Evolutionary conservation across 1,140 invertebrate genomes (phyloP), one percentile per base, ranked within the genome.

Genomic region (Zaprionus davidi): DNA sequence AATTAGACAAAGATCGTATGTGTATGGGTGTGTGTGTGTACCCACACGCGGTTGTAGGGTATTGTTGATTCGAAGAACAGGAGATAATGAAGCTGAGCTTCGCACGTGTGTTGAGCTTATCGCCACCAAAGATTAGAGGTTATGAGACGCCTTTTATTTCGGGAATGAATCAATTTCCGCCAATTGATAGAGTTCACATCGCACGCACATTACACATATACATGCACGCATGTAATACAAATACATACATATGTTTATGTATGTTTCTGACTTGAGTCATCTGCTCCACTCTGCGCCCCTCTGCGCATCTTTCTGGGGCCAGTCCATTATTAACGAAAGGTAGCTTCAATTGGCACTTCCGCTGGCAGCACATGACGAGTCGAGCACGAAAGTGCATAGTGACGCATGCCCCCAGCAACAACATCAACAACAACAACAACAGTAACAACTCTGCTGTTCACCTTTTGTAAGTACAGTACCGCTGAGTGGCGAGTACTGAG

Each of bases 321-420:
- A 51, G 79, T 34, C 55, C 62, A 77, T 80, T 88, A 87, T 87
- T 90, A 90, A 75, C 72, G 38, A 70, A 87, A 87, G 84, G 84
- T 87, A 87, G 84, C 85, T 81, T 88, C 84, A 87, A 87, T 87
- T 87, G 84, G 81, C 78, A 84, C 79, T 87, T 87, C 84, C 84
- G 84, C 53, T 85, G 57, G 36, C 60, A 46, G 65, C 71, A 53
- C 66, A 76, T 79, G 79, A 67, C 67, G 72, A 73, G 26, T 31
- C 20, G 49, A 26, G 49, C 20, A 69, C 70, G 60, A 53, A 73
- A 87, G 60, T 81, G 71, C 81, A 87, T 83, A 78, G 77, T 78
- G 83, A 88, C 84, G 85, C 81, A 88, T 51, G 46, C 20, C 75
- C 20, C 74, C 41, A 46, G 41, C 41, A 38, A 15, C 36, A 38